Evolutionary conservation across 1,140 invertebrate species (phyloP).

Genomic region (Melanaphis sacchari): DNA sequence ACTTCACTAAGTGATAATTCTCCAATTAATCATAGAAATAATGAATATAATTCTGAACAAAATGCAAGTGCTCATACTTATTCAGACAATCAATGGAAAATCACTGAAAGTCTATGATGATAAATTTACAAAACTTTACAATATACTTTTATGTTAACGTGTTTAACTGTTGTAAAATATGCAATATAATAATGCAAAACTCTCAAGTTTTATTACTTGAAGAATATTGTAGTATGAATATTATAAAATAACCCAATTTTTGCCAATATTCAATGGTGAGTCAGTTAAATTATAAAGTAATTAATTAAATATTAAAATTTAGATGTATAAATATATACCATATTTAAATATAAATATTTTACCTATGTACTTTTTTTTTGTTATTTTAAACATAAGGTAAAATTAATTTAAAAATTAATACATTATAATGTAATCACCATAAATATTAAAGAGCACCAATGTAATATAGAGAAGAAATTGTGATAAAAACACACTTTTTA

Average conservation of each 20-base stretch:
- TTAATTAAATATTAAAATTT: not conserved
- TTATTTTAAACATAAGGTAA: not conserved
- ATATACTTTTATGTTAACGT: not conserved
- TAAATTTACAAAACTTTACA: not conserved
- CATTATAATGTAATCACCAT: not conserved
- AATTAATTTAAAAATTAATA: not conserved
- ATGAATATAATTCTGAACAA: slow-evolving; percentile 33
- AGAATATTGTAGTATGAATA: not conserved
- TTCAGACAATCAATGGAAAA: slow-evolving; percentile 55
- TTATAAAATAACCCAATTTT: not conserved
- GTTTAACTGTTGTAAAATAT: not conserved
- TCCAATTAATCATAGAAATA: slow-evolving; percentile 48
- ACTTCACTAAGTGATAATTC: not conserved
- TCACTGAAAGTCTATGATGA: slow-evolving; percentile 29
- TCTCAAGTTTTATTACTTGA: not conserved
- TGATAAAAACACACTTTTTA: slow-evolving; percentile 57
- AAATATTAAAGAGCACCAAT: not conserved
- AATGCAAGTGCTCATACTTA: not conserved
- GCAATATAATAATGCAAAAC: not conserved
- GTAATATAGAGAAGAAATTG: not conserved
- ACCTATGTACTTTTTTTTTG: not conserved
- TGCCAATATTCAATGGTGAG: slow-evolving; percentile 9
- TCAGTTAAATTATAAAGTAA: slow-evolving; percentile 27
- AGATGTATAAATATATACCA: not conserved
- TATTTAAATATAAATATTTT: not conserved